Conservation (phyloP, 2,797 vertebrate species). For the Crax fasciolata region DNA sequence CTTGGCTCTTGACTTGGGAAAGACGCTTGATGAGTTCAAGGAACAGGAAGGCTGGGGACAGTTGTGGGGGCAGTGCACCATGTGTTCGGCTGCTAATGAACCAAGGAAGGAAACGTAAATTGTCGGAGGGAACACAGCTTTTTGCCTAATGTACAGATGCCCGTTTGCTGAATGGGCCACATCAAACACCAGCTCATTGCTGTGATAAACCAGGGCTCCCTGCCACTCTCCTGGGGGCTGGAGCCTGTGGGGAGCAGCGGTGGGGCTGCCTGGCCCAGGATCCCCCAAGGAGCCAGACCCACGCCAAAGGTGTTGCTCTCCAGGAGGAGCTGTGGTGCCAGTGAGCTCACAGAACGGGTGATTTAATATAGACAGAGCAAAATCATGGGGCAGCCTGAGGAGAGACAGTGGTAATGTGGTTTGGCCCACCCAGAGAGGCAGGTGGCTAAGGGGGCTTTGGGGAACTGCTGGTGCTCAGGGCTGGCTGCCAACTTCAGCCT, state of each 20-base stretch:
- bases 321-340: fast-evolving
- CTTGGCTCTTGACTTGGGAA: constrained; percentile 16
- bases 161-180: neutral
- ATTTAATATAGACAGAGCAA: fast-evolving
- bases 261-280: neutral
- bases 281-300: neutral
- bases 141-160: neutral
- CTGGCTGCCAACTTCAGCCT: neutral
- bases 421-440: neutral
- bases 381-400: neutral
- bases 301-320: neutral
- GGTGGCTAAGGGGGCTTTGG: neutral
- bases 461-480: neutral
- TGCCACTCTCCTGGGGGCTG: neutral
- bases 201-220: neutral
- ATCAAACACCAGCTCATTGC: neutral
- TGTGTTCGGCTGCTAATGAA: neutral
- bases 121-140: fast-evolving
- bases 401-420: neutral
- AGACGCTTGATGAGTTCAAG: neutral
- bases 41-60: neutral
- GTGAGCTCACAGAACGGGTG: fast-evolving
- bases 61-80: neutral
- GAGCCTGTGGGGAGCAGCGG: neutral
- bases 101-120: fast-evolving